Evolutionary conservation across 2,113 vertebrate species (phyloP).

Genomic region (Ivindomyrus marchei): DNA sequence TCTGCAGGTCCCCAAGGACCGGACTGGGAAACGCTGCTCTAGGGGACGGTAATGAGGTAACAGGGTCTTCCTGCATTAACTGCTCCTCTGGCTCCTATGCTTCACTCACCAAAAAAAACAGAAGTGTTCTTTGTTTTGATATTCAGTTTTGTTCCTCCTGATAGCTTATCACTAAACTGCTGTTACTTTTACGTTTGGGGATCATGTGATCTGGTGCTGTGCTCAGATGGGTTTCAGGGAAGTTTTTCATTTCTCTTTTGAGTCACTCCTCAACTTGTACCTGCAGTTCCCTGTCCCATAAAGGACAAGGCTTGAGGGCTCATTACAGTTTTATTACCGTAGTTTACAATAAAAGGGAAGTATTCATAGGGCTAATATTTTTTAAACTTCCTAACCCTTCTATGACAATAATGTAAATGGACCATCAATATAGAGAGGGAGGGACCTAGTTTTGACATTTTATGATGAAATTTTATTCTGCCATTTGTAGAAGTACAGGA

Average conservation of each 20-base stretch:
- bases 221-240: neutral
- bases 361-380: neutral
- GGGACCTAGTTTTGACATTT: neutral
- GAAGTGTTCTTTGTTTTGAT: neutral
- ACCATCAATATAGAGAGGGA: neutral
- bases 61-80: neutral
- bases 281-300: neutral
- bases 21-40: neutral
- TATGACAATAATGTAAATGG: neutral
- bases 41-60: neutral
- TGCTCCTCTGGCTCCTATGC: neutral
- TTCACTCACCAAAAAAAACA: neutral
- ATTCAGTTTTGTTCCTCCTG: neutral
- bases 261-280: neutral
- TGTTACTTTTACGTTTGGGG: neutral
- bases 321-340: too few species aligned
- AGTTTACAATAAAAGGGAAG: slow-evolving; percentile 1
- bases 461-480: neutral
- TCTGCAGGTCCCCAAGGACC: neutral
- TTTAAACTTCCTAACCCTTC: neutral
- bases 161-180: neutral
- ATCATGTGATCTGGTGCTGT: neutral
- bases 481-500: neutral
- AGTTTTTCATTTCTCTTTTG: neutral
- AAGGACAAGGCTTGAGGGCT: neutral